Evolutionary conservation across 2,113 vertebrate genomes (phyloP), one percentile per base, ranked within the genome.

Genomic region (Ochotona princeps): DNA sequence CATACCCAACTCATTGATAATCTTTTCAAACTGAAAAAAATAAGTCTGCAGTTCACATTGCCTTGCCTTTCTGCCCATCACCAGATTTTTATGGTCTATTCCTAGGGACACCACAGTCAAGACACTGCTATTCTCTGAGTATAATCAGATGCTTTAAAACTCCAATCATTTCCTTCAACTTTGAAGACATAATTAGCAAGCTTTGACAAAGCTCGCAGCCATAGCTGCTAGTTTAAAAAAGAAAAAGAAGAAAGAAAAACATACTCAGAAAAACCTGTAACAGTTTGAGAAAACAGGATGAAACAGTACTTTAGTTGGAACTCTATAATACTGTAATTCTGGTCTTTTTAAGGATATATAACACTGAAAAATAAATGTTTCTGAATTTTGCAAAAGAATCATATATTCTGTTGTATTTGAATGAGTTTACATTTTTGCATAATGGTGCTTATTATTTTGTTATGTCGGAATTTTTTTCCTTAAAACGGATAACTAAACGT

Each of bases 91-190:
- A 73, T 70, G 49, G 67, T 44, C 18, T 76, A 32, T 35, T 78
- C 21, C 65, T 82, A 9, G 0, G 20, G 18, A 81, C n/a, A 44
- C 51, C 78, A 30, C 17, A 91, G 23, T 69, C 69, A 70, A 74
- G 1, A n/a, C 8, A n/a, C 20, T 18, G 30, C 15, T 13, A 44
- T 13, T 73, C 78, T 95, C 49, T 83, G 67, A 94, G 75, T 38
- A 85, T 4, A 70, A 76, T 82, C 14, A 76, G 79, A 95, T 63
- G 20, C 35, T 86, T 94, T 82, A 74, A 95, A 90, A 72, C 25
- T 44, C 15, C 72, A n/a, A 32, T 51, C 63, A 85, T 87, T 94
- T 91, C 67, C 13, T 87, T 17, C 28, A 78, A 79, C 75, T 94
- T 35, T 84, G 78, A 79, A 96, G 92, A 87, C 30, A 70, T 66